A percentile compares a stretch with the other conserved stretches of the same genome.
Conservation (phyloP, 2,888 invertebrate genomes). For the Cheiracanthium punctorium region DNA sequence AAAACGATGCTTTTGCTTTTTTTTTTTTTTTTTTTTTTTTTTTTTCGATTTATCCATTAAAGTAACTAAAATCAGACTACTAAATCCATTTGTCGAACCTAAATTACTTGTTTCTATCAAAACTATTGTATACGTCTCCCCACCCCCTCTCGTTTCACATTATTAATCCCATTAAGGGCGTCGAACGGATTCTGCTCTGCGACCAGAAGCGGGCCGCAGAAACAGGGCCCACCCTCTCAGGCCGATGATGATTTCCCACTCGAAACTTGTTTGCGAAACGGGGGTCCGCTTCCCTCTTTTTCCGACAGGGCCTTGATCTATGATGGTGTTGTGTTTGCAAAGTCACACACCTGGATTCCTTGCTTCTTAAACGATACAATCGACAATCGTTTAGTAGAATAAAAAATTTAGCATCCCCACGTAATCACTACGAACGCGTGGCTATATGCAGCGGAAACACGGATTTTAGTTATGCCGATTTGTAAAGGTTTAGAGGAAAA, state of each 20-base stretch:
- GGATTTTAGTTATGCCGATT: background rate
- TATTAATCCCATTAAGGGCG: constrained; percentile 48
- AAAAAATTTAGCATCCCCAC: background rate
- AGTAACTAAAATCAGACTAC: too few species aligned
- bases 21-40: too few species aligned
- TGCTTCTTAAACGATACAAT: background rate
- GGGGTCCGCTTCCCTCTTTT: constrained; percentile 1
- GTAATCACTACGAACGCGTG: background rate
- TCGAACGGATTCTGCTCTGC: constrained; percentile 27
- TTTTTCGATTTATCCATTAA: too few species aligned
- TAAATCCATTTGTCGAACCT: too few species aligned
- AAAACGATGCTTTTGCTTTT: too few species aligned
- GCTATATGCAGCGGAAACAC: background rate
- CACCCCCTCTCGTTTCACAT: too few species aligned
- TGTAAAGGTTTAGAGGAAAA: too few species aligned
- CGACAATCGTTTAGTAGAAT: background rate
- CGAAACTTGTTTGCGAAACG: constrained; percentile 34
- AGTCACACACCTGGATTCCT: constrained; percentile 30
- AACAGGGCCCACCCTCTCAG: constrained; percentile 39
- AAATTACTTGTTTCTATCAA: too few species aligned
- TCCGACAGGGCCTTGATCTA: constrained; percentile 31
- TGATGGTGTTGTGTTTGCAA: constrained; percentile 41
- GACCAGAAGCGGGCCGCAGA: constrained; percentile 24
- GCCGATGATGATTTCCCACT: constrained; percentile 37
- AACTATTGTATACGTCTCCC: too few species aligned